Percentiles rank a stretch among this genome's conserved stretches.
Evolutionary conservation across 2,888 invertebrate genomes (phyloP).

Genomic region (Andrena camellia): DNA sequence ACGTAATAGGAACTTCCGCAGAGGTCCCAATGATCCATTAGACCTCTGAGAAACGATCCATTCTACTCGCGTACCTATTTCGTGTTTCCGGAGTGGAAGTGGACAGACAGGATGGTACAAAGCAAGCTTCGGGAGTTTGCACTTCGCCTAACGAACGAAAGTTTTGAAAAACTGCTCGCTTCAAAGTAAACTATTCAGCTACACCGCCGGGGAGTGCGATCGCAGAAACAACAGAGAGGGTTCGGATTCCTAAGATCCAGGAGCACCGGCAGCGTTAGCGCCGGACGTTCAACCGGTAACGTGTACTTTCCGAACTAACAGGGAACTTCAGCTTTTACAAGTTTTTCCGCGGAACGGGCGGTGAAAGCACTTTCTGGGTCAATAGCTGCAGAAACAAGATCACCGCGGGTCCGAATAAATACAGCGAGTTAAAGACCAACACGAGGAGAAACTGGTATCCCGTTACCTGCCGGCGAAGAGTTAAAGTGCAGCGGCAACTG

Average conservation of each 20-base stretch:
- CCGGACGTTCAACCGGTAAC: conserved; percentile 5
- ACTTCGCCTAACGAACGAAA: not conserved
- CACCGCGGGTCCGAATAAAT: conserved; percentile 36
- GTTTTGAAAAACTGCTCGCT: not conserved
- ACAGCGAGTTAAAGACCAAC: conserved; percentile 16
- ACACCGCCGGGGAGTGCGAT: not conserved
- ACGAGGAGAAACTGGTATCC: conserved; percentile 29
- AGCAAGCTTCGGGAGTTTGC: not conserved
- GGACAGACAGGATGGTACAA: not conserved
- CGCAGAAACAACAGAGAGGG: not conserved
- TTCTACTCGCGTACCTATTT: no score
- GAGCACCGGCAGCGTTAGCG: conserved; percentile 17
- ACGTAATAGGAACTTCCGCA: conserved; percentile 31
- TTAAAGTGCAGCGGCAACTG: conserved; percentile 13
- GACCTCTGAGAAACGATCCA: conserved; percentile 7
- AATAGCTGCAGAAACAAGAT: conserved; percentile 25
- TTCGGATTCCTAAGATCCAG: conserved; percentile 7
- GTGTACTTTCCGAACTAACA: conserved; percentile 14
- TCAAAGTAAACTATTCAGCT: conserved; percentile 14
- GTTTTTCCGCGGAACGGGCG: conserved; percentile 1
- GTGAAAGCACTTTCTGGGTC: conserved; percentile 10
- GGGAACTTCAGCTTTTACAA: conserved; percentile 37
- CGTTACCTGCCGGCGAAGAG: conserved; percentile 14
- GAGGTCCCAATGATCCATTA: conserved; percentile 15
- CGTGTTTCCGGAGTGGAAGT: not conserved